These are phyloP conservation scores for Asteroscopus sphinx DNA, from an alignment of 2,888 invertebrate genomes.

Conservation along the genomic window DNA sequence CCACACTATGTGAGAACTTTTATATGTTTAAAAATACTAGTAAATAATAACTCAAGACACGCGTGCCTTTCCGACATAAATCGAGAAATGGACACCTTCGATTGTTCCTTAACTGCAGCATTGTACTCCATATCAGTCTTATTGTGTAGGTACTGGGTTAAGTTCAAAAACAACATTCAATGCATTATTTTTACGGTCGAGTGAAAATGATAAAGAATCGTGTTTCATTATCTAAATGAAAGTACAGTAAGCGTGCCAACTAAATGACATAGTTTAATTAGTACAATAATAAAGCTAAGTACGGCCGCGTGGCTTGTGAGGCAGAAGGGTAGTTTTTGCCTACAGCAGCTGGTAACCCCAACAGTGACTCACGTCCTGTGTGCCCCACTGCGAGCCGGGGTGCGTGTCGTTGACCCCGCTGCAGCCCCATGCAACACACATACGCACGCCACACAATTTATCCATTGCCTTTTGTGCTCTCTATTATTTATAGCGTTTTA, in stretches of 20 bases:
- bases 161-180: slow-evolving; percentile 31
- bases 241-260: slow-evolving; percentile 47
- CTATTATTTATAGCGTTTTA: slow-evolving; percentile 82
- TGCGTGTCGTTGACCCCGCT: slow-evolving; percentile 88
- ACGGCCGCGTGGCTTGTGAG: slow-evolving; percentile 65
- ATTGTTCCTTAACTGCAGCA: slow-evolving; percentile 32
- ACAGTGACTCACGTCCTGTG: slow-evolving; percentile 88
- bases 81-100: slow-evolving; percentile 16
- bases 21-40: slow-evolving; percentile 8
- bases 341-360: slow-evolving; percentile 88
- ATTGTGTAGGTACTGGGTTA: slow-evolving; percentile 21
- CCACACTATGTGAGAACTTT: slow-evolving; percentile 14
- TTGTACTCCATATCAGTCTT: slow-evolving; percentile 33
- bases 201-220: slow-evolving; percentile 25
- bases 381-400: slow-evolving; percentile 85
- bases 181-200: slow-evolving; percentile 29
- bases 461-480: slow-evolving; percentile 85
- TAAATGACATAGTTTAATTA: slow-evolving; percentile 65
- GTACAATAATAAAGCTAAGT: slow-evolving; percentile 61
- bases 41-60: slow-evolving; percentile 5
- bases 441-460: slow-evolving; percentile 81
- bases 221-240: slow-evolving; percentile 39
- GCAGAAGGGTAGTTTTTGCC: slow-evolving; percentile 84
- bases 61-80: slow-evolving; percentile 6
- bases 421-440: slow-evolving; percentile 81